A percentile compares a stretch with the other conserved stretches of the same genome.
phyloP scores from a whole-genome alignment of 2,113 vertebrate species.

The Brachypodius melanocephalos region DNA sequence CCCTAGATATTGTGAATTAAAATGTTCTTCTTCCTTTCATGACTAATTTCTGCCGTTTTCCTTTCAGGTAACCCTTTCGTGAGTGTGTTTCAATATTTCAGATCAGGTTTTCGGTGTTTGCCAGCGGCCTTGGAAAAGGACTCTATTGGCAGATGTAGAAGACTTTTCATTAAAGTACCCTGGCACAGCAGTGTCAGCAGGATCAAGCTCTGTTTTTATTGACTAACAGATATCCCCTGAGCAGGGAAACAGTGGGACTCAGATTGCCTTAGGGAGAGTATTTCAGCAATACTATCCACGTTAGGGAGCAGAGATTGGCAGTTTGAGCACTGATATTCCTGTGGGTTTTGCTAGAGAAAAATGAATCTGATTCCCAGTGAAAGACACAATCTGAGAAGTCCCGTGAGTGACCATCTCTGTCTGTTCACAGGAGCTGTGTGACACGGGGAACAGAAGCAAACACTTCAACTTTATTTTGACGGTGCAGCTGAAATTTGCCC shows the following conservation, averaged over 20 bases:
- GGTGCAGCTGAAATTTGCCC: background rate
- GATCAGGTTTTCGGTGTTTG: background rate
- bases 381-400: background rate
- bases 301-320: background rate
- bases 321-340: background rate
- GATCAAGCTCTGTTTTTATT: background rate
- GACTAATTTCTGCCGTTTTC: background rate
- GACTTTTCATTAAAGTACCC: background rate
- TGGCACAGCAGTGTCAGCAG: background rate
- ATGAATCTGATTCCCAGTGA: background rate
- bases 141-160: background rate
- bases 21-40: background rate
- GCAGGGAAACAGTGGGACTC: background rate
- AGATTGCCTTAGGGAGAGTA: background rate
- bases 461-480: background rate
- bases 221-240: background rate
- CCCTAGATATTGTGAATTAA: background rate
- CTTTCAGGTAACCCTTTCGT: background rate
- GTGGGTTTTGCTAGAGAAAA: background rate
- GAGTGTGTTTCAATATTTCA: background rate
- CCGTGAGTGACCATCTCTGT: background rate
- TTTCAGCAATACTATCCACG: background rate
- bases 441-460: background rate
- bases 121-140: background rate
- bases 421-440: background rate